phyloP scores from a whole-genome alignment of 2,888 invertebrate genomes.

The Pollenia angustigena region DNA sequence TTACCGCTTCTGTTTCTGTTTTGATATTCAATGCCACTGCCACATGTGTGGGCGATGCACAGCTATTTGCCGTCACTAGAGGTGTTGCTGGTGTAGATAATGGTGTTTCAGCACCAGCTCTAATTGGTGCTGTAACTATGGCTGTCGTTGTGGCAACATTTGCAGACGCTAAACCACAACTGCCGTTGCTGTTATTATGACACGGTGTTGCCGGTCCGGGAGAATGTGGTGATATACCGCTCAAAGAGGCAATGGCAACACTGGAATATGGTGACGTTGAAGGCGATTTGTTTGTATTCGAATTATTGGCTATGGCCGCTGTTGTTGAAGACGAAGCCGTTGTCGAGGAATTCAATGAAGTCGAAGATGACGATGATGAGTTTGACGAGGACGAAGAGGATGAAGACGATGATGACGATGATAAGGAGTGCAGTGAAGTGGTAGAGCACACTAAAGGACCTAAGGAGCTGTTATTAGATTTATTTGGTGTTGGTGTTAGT shows the following conservation, averaged over 20 bases:
- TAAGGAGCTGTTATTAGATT: constrained; percentile 42
- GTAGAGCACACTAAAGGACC: constrained; percentile 63
- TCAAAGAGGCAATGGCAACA: constrained; percentile 74
- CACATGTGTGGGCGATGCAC: constrained; percentile 66
- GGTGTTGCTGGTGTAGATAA: constrained; percentile 7
- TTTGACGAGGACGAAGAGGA: constrained; percentile 80
- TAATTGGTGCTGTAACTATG: constrained; percentile 74
- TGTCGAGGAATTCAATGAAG: constrained; percentile 76
- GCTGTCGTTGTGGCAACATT: constrained; percentile 74
- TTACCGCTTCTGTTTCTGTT: constrained; percentile 82
- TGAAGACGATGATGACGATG: constrained; percentile 78
- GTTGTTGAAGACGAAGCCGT: constrained; percentile 81
- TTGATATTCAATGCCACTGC: constrained; percentile 80
- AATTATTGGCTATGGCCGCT: constrained; percentile 81
- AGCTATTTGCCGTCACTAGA: constrained; percentile 32
- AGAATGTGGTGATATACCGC: constrained; percentile 69
- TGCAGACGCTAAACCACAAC: constrained; percentile 67
- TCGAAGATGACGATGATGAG: constrained; percentile 76
- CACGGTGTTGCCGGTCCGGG: constrained; percentile 71
- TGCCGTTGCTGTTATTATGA: constrained; percentile 75
- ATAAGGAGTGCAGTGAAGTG: constrained; percentile 58
- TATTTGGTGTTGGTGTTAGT: constrained; percentile 56
- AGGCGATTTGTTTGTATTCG: constrained; percentile 81
- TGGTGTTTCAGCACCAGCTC: constrained; percentile 66
- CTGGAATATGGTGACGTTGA: constrained; percentile 75